These are phyloP conservation scores for Pygathrix nemaeus DNA, from an alignment of 2,113 vertebrate species.

Conservation along the genomic window DNA sequence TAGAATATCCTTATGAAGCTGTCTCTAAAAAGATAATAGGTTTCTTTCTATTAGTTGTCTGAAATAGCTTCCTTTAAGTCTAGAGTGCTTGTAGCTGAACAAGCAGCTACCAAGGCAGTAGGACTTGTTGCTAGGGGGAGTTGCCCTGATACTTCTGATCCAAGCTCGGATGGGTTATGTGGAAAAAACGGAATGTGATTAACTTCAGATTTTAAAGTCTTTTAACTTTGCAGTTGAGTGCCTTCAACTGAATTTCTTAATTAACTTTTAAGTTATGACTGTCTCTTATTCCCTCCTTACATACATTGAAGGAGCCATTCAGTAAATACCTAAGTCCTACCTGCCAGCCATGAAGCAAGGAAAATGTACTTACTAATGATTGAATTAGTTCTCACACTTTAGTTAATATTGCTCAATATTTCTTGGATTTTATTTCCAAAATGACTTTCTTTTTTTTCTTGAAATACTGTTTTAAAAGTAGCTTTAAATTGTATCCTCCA, in stretches of 20 bases:
- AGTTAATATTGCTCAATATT: background rate
- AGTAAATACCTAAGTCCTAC: background rate
- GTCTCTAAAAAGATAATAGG: background rate
- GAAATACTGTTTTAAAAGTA: background rate
- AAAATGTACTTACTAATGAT: background rate
- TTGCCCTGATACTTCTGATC: background rate
- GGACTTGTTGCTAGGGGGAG: background rate
- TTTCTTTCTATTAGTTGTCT: conserved; percentile 40
- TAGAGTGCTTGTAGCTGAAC: background rate
- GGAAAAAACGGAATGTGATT: conserved; percentile 20
- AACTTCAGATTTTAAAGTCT: conserved; percentile 11
- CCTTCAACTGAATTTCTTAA: conserved; percentile 37
- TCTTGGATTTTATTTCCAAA: conserved; percentile 21
- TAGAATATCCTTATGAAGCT: background rate
- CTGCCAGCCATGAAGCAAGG: background rate
- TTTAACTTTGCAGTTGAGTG: background rate
- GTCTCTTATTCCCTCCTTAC: background rate
- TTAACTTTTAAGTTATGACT: background rate
- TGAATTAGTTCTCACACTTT: background rate
- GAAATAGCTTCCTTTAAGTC: background rate
- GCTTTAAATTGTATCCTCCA: background rate
- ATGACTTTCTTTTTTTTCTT: background rate
- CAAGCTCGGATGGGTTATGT: background rate
- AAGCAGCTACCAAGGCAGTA: background rate
- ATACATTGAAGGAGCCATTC: background rate